These are phyloP conservation scores for Antedon mediterranea DNA, from an alignment of 53 echinoderm and acorn worm genomes.

Conservation along the genomic window DNA sequence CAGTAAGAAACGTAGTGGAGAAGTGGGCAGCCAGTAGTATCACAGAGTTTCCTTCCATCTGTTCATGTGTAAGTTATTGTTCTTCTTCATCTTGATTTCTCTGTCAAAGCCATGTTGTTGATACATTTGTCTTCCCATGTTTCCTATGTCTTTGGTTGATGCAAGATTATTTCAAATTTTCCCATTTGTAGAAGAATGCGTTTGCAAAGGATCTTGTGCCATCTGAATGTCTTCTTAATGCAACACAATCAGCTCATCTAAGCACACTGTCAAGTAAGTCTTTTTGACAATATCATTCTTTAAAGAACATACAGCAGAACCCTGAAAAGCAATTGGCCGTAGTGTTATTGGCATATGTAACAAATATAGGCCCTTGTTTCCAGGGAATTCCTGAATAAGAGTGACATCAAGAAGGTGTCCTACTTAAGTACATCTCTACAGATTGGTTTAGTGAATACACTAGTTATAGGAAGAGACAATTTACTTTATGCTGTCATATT, in stretches of 20 bases:
- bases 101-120: conserved; percentile 6
- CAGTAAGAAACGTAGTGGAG: conserved; percentile 59
- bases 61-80: conserved; percentile 33
- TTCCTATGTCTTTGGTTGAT: neutral
- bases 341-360: too few relatives aligned
- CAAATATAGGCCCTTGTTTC: too few relatives aligned
- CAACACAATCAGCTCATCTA: conserved; percentile 52
- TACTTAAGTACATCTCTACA: too few relatives aligned
- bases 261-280: conserved; percentile 71
- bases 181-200: conserved; percentile 44
- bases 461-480: too few relatives aligned
- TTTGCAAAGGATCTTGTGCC: conserved; percentile 36
- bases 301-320: too few relatives aligned
- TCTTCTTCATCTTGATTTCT: too few relatives aligned
- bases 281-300: too few relatives aligned
- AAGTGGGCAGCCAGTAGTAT: conserved; percentile 59
- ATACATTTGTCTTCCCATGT: neutral
- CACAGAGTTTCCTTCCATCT: conserved; percentile 33
- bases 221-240: conserved; percentile 64
- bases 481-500: neutral
- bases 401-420: too few relatives aligned
- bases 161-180: too few relatives aligned
- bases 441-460: too few relatives aligned
- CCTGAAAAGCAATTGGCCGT: too few relatives aligned
- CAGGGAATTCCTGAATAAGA: too few relatives aligned